phyloP scores from a whole-genome alignment of 2,113 vertebrate species.

The Acanthisitta chloris region DNA sequence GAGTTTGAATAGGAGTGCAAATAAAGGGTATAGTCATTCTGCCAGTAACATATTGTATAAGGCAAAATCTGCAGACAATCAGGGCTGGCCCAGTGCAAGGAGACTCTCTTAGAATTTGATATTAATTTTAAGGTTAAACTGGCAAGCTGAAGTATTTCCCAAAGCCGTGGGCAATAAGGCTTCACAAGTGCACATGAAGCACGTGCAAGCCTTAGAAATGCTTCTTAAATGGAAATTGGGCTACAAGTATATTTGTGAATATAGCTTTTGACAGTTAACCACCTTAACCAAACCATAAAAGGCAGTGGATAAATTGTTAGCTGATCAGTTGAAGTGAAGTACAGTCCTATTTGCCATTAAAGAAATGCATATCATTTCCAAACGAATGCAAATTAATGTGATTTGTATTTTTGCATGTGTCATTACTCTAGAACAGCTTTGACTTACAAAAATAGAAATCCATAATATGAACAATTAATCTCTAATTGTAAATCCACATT shows the following conservation, averaged over 20 bases:
- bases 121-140: neutral
- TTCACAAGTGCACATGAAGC: neutral
- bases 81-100: neutral
- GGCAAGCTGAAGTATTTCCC: neutral
- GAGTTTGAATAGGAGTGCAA: neutral
- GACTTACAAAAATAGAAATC: neutral
- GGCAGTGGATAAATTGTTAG: neutral
- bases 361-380: neutral
- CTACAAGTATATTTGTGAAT: neutral
- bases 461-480: neutral
- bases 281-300: neutral
- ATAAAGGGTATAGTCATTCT: neutral
- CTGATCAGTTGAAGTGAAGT: neutral
- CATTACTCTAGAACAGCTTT: neutral
- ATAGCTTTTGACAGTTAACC: neutral
- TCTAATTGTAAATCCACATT: neutral
- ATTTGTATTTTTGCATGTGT: slow-evolving; percentile 13
- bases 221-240: neutral
- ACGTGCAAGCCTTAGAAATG: neutral
- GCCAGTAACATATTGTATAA: neutral
- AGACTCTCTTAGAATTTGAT: neutral
- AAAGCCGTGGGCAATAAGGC: neutral
- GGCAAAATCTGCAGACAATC: neutral
- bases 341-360: neutral
- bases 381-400: neutral